phyloP scores from a whole-genome alignment of 64 coral and sea anemone species.

The Anthopleura sola region DNA sequence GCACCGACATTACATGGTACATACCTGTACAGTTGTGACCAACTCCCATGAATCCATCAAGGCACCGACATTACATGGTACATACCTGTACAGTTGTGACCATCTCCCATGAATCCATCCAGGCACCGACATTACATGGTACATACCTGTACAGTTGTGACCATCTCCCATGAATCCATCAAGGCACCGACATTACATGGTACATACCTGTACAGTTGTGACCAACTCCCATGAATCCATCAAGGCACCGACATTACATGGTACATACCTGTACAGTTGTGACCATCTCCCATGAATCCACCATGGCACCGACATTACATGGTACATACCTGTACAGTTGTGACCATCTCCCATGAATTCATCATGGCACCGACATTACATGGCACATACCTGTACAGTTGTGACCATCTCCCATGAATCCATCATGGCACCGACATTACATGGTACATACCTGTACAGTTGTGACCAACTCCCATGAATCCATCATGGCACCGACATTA shows the following conservation, averaged over 20 bases:
- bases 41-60: not conserved
- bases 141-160: no score
- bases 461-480: not conserved
- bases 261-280: no score
- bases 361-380: not conserved
- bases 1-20: not conserved
- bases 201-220: conserved; percentile 1
- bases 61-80: no score
- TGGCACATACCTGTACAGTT: no score
- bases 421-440: not conserved
- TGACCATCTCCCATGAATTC: not conserved
- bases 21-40: no score
- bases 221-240: not conserved
- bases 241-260: not conserved
- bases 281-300: no score
- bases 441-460: not conserved
- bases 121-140: not conserved
- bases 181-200: no score
- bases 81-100: conserved; percentile 8
- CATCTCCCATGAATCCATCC: not conserved
- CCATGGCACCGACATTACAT: not conserved
- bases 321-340: not conserved
- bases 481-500: not conserved
- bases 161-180: not conserved
- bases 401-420: no score